These are phyloP conservation scores for Hymenochirus boettgeri DNA, from an alignment of 2,113 vertebrate genomes.

Conservation along the genomic window DNA sequence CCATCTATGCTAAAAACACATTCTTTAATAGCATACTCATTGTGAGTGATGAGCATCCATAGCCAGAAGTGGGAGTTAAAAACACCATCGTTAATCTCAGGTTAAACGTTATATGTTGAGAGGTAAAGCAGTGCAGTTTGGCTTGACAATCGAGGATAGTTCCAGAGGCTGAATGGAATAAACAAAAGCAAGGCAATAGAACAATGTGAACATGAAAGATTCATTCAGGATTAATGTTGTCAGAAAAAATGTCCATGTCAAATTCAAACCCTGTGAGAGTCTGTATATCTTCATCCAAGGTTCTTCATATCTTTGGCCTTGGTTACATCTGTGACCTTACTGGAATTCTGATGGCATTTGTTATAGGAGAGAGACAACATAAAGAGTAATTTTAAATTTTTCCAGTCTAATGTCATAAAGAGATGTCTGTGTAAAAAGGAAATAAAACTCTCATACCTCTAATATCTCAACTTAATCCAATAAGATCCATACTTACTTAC, in stretches of 20 bases:
- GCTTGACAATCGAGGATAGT: not conserved
- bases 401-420: too few relatives aligned
- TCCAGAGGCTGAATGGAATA: not conserved
- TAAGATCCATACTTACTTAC: too few relatives aligned
- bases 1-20: conserved; percentile 4
- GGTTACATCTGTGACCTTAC: not conserved
- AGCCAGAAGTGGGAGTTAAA: conserved; percentile 1
- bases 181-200: not conserved
- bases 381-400: too few relatives aligned
- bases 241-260: not conserved
- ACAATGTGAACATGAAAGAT: not conserved
- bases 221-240: not conserved
- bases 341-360: not conserved
- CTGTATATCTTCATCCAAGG: not conserved
- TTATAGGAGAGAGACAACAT: too few relatives aligned
- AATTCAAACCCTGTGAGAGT: not conserved
- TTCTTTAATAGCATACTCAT: conserved; percentile 13
- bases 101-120: not conserved
- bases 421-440: too few relatives aligned
- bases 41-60: conserved; percentile 8
- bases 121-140: not conserved
- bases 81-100: conserved; percentile 11
- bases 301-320: not conserved
- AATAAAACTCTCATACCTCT: too few relatives aligned
- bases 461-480: too few relatives aligned